Evolutionary conservation across 2,888 invertebrate species (phyloP), one percentile per base, ranked within the genome.

Genomic region (Drosophila picticornis): DNA sequence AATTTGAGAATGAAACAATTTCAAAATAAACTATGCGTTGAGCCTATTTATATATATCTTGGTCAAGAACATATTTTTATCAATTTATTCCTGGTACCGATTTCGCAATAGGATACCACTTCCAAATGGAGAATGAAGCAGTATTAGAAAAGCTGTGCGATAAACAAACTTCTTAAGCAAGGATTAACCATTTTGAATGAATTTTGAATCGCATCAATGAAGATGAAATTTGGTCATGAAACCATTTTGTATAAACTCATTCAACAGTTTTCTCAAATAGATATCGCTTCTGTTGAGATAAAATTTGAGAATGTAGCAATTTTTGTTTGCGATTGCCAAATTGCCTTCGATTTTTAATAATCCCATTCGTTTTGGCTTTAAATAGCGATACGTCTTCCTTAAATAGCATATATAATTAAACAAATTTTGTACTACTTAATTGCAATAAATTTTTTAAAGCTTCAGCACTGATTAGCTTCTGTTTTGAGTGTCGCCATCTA

Each of bases 401-500:
- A 53, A 34, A 34, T 34, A 6, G 4, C 25, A 6, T 36, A 36
- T 16, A 19, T 36, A 2, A 11, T 25, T 36, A 6, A 5, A 5
- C 16, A 19, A 4, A 10, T 5, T 11, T 1, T 3, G 1, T 4
- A 25, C 1, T 27, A 19, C 2, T 55, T 13, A n/a, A 38, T 7
- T 55, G 16, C 22, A 46, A 46, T 3, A 25, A 1, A 25, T 46
- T 25, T 46, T 9, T 1, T 9, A 22, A 7, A 13, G 7, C 5
- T 25, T 25, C 16, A 22, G 46, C 13, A 16, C 4, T 1, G 7
- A 4, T 25, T 13, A 16, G 22, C 2, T 29, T 27, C 0, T 29
- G 11, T 19, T 51, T 9, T 5, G 7, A 50, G 50, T 62, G 51
- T 31, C 71, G 56, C 71, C 70, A 52, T 57, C 71, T 52, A 53